Percentiles rank a stretch among this genome's conserved stretches.
phyloP scores from a whole-genome alignment of 2,797 vertebrate genomes.

The Crax fasciolata region DNA sequence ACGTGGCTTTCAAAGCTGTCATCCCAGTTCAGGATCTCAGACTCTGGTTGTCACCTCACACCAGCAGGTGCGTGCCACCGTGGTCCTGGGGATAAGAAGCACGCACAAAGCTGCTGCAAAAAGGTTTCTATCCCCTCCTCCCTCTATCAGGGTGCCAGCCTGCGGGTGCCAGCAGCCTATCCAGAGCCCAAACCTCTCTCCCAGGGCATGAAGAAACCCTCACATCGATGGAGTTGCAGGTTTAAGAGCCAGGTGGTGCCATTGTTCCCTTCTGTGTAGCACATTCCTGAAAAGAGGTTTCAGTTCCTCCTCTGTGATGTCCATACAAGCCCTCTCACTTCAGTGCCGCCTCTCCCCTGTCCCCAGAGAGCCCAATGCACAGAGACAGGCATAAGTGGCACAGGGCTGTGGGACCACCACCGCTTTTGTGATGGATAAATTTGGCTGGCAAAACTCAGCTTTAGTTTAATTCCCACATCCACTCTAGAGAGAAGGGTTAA shows the following conservation, averaged over 20 bases:
- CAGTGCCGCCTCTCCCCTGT: not conserved
- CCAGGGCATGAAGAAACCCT: not conserved
- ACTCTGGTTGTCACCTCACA: fast-evolving
- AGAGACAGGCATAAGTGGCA: not conserved
- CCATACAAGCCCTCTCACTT: not conserved
- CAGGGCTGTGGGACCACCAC: not conserved
- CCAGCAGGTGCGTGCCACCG: fast-evolving
- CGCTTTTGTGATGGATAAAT: not conserved
- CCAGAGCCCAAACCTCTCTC: no score
- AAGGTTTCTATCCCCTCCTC: no score
- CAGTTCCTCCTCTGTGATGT: not conserved
- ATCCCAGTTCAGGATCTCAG: not conserved
- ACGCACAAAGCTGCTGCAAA: no score
- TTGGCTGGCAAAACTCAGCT: no score
- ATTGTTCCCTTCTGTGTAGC: no score
- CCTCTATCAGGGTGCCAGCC: not conserved
- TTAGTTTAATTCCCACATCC: not conserved
- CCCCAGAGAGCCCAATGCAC: not conserved
- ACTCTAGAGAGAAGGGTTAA: not conserved
- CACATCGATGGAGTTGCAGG: not conserved
- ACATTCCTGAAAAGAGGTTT: not conserved
- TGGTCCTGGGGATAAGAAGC: not conserved
- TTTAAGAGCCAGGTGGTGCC: not conserved
- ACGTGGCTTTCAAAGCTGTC: not conserved
- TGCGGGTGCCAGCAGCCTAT: not conserved